phyloP scores from a whole-genome alignment of 2,113 vertebrate genomes.

The Triplophysa rosa region DNA sequence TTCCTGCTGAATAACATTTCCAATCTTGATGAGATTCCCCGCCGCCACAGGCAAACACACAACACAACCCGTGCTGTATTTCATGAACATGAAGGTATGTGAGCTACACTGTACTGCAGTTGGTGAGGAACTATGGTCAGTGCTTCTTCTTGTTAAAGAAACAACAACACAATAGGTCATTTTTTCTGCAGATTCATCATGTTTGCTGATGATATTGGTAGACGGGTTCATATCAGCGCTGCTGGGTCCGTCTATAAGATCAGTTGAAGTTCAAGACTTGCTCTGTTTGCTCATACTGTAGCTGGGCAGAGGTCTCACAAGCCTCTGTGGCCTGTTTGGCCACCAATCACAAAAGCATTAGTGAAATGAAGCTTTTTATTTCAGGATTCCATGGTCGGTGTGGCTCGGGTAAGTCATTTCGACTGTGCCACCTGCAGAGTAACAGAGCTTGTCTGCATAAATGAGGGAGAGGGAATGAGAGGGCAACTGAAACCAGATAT shows the following conservation, averaged over 20 bases:
- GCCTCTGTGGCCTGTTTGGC: slow-evolving; percentile 57
- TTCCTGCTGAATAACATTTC: slow-evolving; percentile 60
- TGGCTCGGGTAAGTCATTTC: slow-evolving; percentile 61
- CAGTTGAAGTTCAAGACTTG: slow-evolving; percentile 12
- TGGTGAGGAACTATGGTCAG: slow-evolving; percentile 27
- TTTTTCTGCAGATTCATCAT: neutral
- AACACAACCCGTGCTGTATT: slow-evolving; percentile 31
- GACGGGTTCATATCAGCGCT: neutral
- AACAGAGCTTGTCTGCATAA: slow-evolving; percentile 16
- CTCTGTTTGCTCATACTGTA: slow-evolving; percentile 46
- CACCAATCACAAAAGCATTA: slow-evolving; percentile 59
- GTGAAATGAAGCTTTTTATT: slow-evolving; percentile 61
- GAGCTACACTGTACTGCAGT: slow-evolving; percentile 13
- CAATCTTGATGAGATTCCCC: slow-evolving; percentile 50
- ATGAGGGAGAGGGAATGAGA: slow-evolving; percentile 22
- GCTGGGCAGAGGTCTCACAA: slow-evolving; percentile 47
- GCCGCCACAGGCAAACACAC: slow-evolving; percentile 40
- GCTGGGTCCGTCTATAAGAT: slow-evolving; percentile 2
- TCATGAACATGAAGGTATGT: slow-evolving; percentile 29
- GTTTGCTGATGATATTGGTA: neutral
- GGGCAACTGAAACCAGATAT: neutral
- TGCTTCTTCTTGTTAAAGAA: slow-evolving; percentile 31
- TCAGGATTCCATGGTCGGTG: slow-evolving; percentile 65
- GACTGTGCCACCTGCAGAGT: slow-evolving; percentile 30
- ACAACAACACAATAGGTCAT: neutral